Conservation (phyloP, 2,113 vertebrate species). For the Urocynchramus pylzowi region DNA sequence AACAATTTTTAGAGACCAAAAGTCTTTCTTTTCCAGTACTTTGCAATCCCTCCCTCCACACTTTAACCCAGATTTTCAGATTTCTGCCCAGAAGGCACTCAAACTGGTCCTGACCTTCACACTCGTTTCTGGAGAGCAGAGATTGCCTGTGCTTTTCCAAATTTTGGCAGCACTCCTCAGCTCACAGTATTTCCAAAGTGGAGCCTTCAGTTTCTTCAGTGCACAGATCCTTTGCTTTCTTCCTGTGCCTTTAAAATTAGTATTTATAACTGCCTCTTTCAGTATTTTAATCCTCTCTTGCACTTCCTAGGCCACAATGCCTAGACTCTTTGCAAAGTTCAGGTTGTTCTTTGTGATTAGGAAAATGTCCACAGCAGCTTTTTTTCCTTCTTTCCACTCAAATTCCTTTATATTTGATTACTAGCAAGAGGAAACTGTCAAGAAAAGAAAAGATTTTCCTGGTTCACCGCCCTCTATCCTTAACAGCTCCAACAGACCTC, state of each 20-base stretch:
- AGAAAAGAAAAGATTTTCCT: neutral
- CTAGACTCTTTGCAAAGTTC: neutral
- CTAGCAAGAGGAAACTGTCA: neutral
- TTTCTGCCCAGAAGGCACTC: neutral
- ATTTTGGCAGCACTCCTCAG: neutral
- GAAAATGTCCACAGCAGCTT: neutral
- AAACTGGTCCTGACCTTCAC: neutral
- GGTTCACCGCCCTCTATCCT: neutral
- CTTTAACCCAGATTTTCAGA: neutral
- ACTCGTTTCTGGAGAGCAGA: fast-evolving
- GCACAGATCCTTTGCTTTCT: neutral
- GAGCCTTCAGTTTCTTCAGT: neutral
- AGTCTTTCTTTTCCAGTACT: neutral
- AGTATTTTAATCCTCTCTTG: neutral
- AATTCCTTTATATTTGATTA: neutral
- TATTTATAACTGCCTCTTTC: neutral
- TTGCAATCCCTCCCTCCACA: neutral
- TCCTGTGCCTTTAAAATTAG: neutral
- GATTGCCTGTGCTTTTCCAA: neutral
- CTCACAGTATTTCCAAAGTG: neutral
- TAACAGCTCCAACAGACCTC: neutral
- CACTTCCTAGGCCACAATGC: neutral
- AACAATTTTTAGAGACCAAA: fast-evolving
- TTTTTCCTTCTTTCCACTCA: neutral
- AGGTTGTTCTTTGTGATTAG: neutral